phyloP scores from a whole-genome alignment of 1,140 invertebrate genomes.

The Lepeophtheirus salmonis region DNA sequence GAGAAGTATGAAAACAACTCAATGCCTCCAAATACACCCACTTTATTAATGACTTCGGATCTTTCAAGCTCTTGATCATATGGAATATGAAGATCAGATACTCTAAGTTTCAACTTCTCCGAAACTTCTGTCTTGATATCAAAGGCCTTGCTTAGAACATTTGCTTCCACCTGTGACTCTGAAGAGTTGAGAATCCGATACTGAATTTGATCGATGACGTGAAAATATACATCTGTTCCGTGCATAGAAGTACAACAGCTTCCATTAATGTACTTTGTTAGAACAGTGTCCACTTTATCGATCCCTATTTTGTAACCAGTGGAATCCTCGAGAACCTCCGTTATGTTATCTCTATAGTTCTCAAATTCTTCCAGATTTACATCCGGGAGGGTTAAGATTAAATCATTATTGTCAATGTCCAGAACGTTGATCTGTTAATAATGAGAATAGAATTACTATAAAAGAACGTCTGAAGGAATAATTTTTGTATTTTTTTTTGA shows the following conservation, averaged over 20 bases:
- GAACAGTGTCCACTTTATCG: not conserved
- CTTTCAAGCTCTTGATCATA: not conserved
- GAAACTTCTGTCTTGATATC: not conserved
- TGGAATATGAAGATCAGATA: not conserved
- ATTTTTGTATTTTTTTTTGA: no score
- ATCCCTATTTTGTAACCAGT: not conserved
- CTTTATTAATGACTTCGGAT: not conserved
- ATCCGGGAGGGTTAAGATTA: not conserved
- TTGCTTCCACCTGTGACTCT: not conserved
- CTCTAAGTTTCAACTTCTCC: not conserved
- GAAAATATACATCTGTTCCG: not conserved
- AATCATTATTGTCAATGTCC: not conserved
- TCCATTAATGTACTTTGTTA: not conserved
- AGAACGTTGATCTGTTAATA: not conserved
- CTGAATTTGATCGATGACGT: not conserved
- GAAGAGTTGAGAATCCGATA: not conserved
- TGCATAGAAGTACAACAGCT: not conserved
- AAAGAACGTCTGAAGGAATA: no score
- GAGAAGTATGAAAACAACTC: not conserved
- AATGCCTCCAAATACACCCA: not conserved
- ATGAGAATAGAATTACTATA: no score
- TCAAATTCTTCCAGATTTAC: not conserved
- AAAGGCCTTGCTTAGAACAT: not conserved
- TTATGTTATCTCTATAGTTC: not conserved
- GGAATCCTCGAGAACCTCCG: not conserved